Base-by-base conservation (phyloP, 2,113 vertebrate species). In the Tor tambroides region DNA sequence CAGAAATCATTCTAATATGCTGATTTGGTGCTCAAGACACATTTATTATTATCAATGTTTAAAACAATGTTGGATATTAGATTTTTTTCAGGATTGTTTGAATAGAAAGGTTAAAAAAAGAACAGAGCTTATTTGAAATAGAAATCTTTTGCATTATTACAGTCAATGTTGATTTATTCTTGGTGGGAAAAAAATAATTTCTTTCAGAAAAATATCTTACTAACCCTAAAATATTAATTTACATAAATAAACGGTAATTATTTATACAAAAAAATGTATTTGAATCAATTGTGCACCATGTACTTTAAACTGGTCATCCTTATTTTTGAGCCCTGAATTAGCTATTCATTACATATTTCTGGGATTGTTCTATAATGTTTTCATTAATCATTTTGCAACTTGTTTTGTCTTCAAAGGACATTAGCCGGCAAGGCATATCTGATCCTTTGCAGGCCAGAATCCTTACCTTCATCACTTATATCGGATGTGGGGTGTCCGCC, bases 401-500 rank as follows among this genome's bases (percentile, higher is more conserved):
- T 83, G 17, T 30, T 81, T 28, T 54, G 38, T 86, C 32, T 38
- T 74, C 61, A 11, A 83, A 99, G 98, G 96, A 97, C 89, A 71
- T 99, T 30, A 96, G 97, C 90, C 94, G 95, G 92, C 89, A 88
- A 4, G 84, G 75, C 84, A 49, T 90, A 2, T 78, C 89, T 23
- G 89, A 94, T 89, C 91, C 71, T 5, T 74, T 88, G 28, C 95
- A 98, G 32, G 92, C 90, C 76, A 90, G 92, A 85, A 94, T 97
- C 78, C 94, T 98, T 61, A 98, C 96, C 30, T 98, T 97, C 93
- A 97, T 99, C 92, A 97, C 97, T 0, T 98, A 96, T 80, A 97
- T 99, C 85, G 98, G 98, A 87, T 99, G 98, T 92, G 98, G 98
- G 14, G 90, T 99, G 88, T 99, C 98, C 15, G 93, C 96, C 65